Base-by-base conservation (phyloP, 37 sponge, comb jelly and placozoan species). In the Theonella swinhoei region DNA sequence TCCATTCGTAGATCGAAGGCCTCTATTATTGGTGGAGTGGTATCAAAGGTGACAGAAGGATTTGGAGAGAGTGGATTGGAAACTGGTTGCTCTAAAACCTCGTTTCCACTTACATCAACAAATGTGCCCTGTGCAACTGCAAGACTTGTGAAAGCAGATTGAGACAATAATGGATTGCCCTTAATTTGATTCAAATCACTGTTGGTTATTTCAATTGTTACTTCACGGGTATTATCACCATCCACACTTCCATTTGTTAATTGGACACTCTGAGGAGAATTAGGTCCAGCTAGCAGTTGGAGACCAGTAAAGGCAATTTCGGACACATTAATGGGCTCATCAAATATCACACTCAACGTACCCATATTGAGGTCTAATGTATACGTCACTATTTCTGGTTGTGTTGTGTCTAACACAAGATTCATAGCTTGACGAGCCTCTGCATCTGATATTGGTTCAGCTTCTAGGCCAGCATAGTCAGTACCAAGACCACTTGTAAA, bases 1-100 rank as follows among this genome's bases (percentile, higher is more conserved):
- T 96, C 97, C 92, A 96, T 88, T 4, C 75, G 87, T 41, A 96
- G 89, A 72, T 96, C 89, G 75, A 96, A 96, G 26, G 74, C 64
- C 14, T 43, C 37, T n/a, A 96, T 85, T 19, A 28, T 31, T 30
- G 97, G 97, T 29, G 81, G 72, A n/a, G 84, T 89, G 26, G 75
- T 77, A 76, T 96, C 97, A 47, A 47, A 47, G 11, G 68, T 34
- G 14, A 68, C 43, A 25, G 78, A 20, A 39, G 29, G 14, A 0
- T 33, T 24, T 20, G 88, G 89, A 78, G 28, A 20, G 20, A 65
- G 2, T 5, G 96, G 89, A 67, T 71, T 25, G 1, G 74, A 40
- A 19, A 42, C 65, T 3, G 72, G 63, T 30, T 87, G 83, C 17
- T 30, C 70, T 11, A 14, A 5, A 31, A 86, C 80, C 22, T n/a